Conservation (phyloP, 2,113 vertebrate species). For the Rhinoderma darwinii region DNA sequence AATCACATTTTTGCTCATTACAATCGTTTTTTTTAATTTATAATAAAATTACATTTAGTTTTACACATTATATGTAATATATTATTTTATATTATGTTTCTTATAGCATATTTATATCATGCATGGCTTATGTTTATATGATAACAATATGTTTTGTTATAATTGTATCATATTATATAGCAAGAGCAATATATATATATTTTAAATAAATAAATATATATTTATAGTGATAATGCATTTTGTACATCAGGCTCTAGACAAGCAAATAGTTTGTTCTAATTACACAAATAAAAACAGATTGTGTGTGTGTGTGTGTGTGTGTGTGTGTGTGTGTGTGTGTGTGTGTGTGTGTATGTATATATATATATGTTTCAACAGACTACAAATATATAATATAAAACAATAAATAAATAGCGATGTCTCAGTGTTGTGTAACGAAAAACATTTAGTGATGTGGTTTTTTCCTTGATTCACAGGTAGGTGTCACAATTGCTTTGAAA, state of each 20-base stretch:
- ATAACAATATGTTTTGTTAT: not conserved
- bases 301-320: not conserved
- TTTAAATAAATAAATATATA: no score
- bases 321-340: conserved; percentile 19
- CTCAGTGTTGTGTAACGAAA: conserved; percentile 58
- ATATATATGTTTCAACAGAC: no score
- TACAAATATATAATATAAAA: not conserved
- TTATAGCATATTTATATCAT: not conserved
- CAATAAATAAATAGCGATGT: not conserved
- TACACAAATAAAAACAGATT: not conserved
- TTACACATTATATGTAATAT: not conserved
- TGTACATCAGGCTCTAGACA: not conserved
- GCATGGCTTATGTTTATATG: not conserved
- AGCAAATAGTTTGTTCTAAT: not conserved
- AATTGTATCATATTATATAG: no score
- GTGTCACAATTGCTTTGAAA: conserved; percentile 99
- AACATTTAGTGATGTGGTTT: conserved; percentile 78
- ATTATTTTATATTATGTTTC: not conserved
- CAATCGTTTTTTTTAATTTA: not conserved
- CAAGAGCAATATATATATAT: no score
- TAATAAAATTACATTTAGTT: not conserved
- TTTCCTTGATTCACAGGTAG: conserved; percentile 96
- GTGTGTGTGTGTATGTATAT: not conserved
- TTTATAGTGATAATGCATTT: not conserved
- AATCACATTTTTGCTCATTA: not conserved